Conservation (phyloP, 2,797 vertebrate genomes). For the Scleropages formosus region DNA sequence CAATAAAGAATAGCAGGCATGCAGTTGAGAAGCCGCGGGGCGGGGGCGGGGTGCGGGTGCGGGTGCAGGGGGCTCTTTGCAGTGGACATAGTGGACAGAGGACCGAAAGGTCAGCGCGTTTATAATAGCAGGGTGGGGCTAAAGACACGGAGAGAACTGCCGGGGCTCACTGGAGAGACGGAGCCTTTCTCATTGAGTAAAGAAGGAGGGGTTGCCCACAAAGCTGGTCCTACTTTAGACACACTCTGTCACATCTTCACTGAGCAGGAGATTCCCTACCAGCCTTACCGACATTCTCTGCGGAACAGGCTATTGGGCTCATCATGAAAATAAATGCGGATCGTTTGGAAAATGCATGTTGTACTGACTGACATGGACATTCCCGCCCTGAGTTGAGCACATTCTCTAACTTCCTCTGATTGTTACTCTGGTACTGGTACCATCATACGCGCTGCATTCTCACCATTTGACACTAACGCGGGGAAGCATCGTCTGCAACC, state of each 20-base stretch:
- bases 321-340: neutral
- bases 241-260: slow-evolving; percentile 73
- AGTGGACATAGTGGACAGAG: slow-evolving; percentile 70
- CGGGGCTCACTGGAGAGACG: slow-evolving; percentile 65
- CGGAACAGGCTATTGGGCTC: slow-evolving; percentile 28
- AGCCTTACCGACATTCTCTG: slow-evolving; percentile 45
- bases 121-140: slow-evolving; percentile 68
- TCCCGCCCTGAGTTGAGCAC: too few species aligned
- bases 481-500: too few species aligned
- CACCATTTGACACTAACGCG: too few species aligned
- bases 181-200: slow-evolving; percentile 62
- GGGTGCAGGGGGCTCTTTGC: slow-evolving; percentile 57
- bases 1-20: slow-evolving; percentile 71
- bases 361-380: too few species aligned
- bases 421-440: too few species aligned
- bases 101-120: slow-evolving; percentile 66
- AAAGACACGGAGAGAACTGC: slow-evolving; percentile 51
- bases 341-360: too few species aligned
- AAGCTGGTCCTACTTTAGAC: slow-evolving; percentile 68
- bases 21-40: slow-evolving; percentile 53
- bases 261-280: slow-evolving; percentile 45
- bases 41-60: too few species aligned
- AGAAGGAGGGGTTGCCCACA: slow-evolving; percentile 68
- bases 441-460: too few species aligned
- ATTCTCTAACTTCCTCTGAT: too few species aligned